Percentiles rank a stretch among this genome's conserved stretches.
Conservation (phyloP, 2,797 vertebrate species). For the Tangara arthus region DNA sequence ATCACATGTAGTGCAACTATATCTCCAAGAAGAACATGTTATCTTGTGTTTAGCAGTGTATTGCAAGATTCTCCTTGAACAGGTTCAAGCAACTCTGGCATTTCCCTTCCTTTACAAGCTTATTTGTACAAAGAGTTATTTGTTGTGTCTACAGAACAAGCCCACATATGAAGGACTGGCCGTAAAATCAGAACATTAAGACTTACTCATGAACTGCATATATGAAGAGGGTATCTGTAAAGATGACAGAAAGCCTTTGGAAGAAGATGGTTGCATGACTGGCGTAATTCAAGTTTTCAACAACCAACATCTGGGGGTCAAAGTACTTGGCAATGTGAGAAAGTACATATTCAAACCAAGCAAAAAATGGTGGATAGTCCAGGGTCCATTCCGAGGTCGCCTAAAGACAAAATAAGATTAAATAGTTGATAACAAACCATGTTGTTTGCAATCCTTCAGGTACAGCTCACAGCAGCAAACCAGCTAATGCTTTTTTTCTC, state of each 20-base stretch:
- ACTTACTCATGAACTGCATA: conserved; percentile 88
- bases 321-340: conserved; percentile 85
- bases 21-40: not conserved
- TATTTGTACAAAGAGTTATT: not conserved
- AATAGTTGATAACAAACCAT: not conserved
- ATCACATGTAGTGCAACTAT: accelerated
- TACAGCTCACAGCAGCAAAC: not conserved
- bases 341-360: conserved; percentile 89
- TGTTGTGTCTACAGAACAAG: not conserved
- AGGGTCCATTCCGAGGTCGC: conserved; percentile 92
- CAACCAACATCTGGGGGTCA: conserved; percentile 85
- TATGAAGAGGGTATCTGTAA: conserved; percentile 84
- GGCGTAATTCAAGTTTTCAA: conserved; percentile 85
- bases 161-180: not conserved
- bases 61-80: not conserved
- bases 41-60: not conserved
- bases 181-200: not conserved
- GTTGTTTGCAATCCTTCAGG: not conserved
- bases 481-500: not conserved
- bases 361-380: conserved; percentile 96
- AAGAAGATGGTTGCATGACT: conserved; percentile 84
- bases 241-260: conserved; percentile 90
- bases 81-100: not conserved
- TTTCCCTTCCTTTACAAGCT: not conserved
- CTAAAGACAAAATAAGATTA: conserved; percentile 69